These are phyloP conservation scores for Neofelis nebulosa DNA, from an alignment of 2,113 vertebrate genomes.

Conservation along the genomic window DNA sequence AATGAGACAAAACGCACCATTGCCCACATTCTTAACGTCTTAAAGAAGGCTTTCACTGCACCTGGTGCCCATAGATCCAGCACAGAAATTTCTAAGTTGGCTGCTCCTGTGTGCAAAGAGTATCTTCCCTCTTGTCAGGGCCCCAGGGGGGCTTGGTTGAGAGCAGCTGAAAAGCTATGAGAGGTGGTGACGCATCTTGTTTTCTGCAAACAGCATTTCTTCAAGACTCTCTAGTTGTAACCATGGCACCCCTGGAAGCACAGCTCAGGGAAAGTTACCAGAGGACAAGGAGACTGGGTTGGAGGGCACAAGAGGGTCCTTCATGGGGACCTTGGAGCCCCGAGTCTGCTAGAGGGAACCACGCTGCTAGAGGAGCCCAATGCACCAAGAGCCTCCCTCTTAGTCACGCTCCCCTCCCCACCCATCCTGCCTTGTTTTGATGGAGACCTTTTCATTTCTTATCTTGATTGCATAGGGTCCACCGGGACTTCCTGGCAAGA, in stretches of 20 bases:
- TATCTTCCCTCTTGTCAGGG: neutral
- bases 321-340: neutral
- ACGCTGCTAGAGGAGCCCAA: neutral
- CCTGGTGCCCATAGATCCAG: neutral
- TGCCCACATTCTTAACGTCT: neutral
- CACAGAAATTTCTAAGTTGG: neutral
- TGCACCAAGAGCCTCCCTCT: too few species aligned
- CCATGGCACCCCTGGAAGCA: neutral
- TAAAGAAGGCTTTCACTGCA: neutral
- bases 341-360: rapidly evolving
- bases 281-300: too few species aligned
- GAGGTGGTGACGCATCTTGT: neutral
- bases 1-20: neutral
- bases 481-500: conserved; percentile 92
- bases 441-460: neutral
- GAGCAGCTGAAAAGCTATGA: neutral
- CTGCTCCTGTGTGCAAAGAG: neutral
- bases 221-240: neutral
- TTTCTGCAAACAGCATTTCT: neutral
- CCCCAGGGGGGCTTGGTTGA: neutral
- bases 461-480: conserved; percentile 87
- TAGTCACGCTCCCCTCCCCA: rapidly evolving
- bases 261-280: neutral
- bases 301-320: rapidly evolving
- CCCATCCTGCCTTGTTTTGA: neutral